Evolutionary conservation across 1,140 invertebrate species (phyloP).

Genomic region (Laupala kohalensis): DNA sequence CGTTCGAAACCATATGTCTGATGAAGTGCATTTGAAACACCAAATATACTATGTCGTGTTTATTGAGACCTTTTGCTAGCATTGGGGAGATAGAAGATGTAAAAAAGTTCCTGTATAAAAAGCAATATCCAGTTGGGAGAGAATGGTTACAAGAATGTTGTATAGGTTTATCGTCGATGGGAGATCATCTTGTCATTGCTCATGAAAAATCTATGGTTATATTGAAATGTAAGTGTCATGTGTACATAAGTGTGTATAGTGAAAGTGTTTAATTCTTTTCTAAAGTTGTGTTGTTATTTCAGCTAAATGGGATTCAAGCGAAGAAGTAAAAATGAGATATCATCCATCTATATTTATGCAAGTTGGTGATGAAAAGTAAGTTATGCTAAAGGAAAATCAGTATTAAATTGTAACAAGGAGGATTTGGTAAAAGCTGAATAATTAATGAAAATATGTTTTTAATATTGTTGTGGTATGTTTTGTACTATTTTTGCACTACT

Average conservation of each 20-base stretch:
- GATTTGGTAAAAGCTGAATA: background rate
- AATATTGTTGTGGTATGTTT: background rate
- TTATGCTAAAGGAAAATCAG: background rate
- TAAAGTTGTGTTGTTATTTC: constrained; percentile 17
- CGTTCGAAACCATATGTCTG: too few species aligned
- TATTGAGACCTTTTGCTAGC: background rate
- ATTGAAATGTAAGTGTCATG: constrained; percentile 49
- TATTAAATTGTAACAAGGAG: background rate
- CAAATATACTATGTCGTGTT: background rate
- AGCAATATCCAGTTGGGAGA: background rate
- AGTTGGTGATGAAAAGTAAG: constrained; percentile 28
- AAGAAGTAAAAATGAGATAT: constrained; percentile 34
- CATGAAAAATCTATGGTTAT: constrained; percentile 48
- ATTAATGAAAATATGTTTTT: background rate
- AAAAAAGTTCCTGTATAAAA: background rate
- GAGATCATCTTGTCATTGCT: constrained; percentile 55
- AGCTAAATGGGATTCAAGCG: constrained; percentile 39
- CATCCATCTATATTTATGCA: constrained; percentile 30
- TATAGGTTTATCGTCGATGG: constrained; percentile 57
- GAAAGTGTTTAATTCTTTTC: constrained; percentile 38
- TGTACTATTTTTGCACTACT: background rate
- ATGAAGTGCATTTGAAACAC: too few species aligned
- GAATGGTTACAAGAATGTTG: constrained; percentile 57
- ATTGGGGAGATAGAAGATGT: background rate
- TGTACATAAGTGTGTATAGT: constrained; percentile 33